phyloP scores from a whole-genome alignment of 2,888 invertebrate genomes.

The Tupiocoris notatus region DNA sequence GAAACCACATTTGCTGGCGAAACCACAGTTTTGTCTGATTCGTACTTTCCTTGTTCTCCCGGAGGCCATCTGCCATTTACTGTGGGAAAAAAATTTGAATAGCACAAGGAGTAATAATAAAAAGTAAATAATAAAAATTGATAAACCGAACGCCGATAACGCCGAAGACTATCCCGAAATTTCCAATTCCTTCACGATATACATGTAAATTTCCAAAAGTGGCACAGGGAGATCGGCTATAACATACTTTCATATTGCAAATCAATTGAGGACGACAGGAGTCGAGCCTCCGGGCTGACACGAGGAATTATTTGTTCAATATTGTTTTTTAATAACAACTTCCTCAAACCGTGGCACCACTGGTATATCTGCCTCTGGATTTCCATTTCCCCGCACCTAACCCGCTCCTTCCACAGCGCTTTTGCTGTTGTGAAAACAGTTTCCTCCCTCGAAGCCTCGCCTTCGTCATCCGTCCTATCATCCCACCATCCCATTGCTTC shows the following conservation, averaged over 20 bases:
- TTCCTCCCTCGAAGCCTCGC: not conserved
- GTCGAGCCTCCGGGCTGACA: constrained; percentile 20
- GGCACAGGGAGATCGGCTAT: too few species aligned
- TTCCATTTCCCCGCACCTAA: not conserved
- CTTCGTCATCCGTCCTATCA: not conserved
- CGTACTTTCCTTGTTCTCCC: too few species aligned
- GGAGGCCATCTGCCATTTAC: too few species aligned
- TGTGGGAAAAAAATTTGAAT: too few species aligned
- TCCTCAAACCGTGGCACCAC: not conserved
- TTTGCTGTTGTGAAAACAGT: not conserved
- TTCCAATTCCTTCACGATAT: too few species aligned
- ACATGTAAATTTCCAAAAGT: too few species aligned
- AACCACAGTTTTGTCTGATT: too few species aligned
- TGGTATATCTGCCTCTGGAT: not conserved
- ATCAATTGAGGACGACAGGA: constrained; percentile 34
- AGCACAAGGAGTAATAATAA: too few species aligned
- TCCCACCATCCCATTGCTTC: not conserved
- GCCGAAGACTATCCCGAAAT: too few species aligned
- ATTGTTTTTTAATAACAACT: constrained; percentile 40
- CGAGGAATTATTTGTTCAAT: constrained; percentile 35
- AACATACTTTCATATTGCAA: constrained; percentile 28
- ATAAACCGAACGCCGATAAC: too few species aligned
- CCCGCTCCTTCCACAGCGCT: not conserved
- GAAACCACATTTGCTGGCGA: too few species aligned
- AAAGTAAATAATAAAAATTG: too few species aligned